These are phyloP conservation scores for Artibeus lituratus DNA, from an alignment of 2,797 vertebrate species.

Conservation along the genomic window DNA sequence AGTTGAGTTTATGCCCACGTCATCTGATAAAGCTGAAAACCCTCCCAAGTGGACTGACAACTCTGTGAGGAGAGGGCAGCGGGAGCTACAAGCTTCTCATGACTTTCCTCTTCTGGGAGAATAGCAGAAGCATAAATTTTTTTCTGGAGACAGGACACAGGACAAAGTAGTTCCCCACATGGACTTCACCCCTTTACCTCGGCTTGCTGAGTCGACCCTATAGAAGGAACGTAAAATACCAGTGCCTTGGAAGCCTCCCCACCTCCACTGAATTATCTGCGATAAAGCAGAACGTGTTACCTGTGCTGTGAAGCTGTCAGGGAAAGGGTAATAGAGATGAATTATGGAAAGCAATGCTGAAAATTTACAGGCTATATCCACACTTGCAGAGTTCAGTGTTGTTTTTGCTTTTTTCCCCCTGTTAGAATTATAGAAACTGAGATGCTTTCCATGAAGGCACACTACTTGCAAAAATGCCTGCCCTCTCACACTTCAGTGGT, in stretches of 20 bases:
- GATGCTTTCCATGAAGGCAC: neutral
- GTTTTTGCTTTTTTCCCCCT: neutral
- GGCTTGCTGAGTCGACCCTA: neutral
- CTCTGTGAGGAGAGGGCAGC: neutral
- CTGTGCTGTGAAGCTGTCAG: neutral
- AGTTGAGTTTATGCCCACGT: neutral
- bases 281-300: constrained; percentile 24
- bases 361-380: neutral
- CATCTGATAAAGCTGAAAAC: neutral
- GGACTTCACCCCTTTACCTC: neutral
- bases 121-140: neutral
- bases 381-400: constrained; percentile 10
- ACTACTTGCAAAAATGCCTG: neutral
- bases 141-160: neutral
- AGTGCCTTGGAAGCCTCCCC: neutral
- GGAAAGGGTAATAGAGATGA: neutral
- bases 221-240: neutral
- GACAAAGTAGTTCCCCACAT: neutral
- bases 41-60: neutral
- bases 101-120: neutral
- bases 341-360: constrained; percentile 13
- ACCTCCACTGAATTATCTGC: neutral
- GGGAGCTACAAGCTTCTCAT: neutral
- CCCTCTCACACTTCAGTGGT: neutral
- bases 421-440: neutral